phyloP scores from a whole-genome alignment of 2,113 vertebrate species.

The Petaurus breviceps region DNA sequence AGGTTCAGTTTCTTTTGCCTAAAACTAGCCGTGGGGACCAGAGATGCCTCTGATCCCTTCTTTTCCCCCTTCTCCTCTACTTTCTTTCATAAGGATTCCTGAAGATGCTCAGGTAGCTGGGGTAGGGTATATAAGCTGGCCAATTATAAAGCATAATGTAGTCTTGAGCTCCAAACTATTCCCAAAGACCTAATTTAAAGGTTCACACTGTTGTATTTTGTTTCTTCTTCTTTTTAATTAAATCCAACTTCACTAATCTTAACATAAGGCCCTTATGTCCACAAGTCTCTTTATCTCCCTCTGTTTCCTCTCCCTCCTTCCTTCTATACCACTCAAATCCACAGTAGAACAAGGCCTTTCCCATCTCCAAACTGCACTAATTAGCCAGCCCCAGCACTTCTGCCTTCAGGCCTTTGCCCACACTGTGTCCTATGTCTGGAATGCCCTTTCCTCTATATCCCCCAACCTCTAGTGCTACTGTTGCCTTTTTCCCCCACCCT shows the following conservation, averaged over 20 bases:
- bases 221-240: neutral
- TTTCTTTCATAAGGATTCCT: too few species aligned
- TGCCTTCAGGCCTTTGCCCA: neutral
- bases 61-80: too few species aligned
- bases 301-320: neutral
- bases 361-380: neutral
- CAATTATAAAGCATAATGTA: too few species aligned
- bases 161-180: neutral
- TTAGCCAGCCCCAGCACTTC: neutral
- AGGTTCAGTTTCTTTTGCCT: too few species aligned
- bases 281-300: neutral
- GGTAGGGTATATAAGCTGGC: too few species aligned
- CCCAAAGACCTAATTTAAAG: too few species aligned
- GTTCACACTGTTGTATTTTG: neutral
- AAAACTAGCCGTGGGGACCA: too few species aligned
- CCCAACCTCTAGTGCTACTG: neutral
- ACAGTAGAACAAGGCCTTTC: neutral
- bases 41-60: too few species aligned
- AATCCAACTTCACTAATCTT: neutral
- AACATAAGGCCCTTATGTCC: neutral
- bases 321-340: neutral
- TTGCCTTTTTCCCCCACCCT: neutral
- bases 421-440: neutral
- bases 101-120: too few species aligned
- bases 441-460: neutral